Conservation (phyloP, 2,888 invertebrate genomes). For the Archips crataeganus region DNA sequence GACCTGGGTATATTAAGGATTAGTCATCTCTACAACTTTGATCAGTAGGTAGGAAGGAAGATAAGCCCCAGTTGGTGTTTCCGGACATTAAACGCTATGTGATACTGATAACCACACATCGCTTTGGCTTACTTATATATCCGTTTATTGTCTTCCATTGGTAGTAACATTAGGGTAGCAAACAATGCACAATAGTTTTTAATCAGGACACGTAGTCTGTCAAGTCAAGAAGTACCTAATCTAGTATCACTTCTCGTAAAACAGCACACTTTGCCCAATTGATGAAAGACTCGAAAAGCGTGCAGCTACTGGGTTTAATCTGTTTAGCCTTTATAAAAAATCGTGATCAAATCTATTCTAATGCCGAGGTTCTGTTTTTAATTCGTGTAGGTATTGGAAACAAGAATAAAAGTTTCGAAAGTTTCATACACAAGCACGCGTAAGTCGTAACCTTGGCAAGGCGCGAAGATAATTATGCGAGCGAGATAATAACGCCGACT, state of each 20-base stretch:
- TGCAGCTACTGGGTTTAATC: not conserved
- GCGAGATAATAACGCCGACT: conserved; percentile 59
- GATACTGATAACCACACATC: not conserved
- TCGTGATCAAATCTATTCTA: conserved; percentile 22
- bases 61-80: not conserved
- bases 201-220: not conserved
- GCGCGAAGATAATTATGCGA: conserved; percentile 52
- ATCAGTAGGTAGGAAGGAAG: not conserved
- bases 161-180: not conserved
- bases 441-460: conserved; percentile 57
- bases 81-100: not conserved
- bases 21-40: too few species aligned
- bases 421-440: conserved; percentile 34
- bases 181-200: conserved; percentile 12
- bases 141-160: not conserved
- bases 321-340: not conserved
- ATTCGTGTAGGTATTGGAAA: conserved; percentile 23
- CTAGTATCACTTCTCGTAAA: not conserved
- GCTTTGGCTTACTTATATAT: not conserved
- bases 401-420: conserved; percentile 33
- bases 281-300: not conserved
- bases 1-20: too few species aligned
- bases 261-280: not conserved
- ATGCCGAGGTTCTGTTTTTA: conserved; percentile 40
- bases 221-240: not conserved